These are phyloP conservation scores for Syngnathus floridae DNA, from an alignment of 2,113 vertebrate species.

Conservation along the genomic window DNA sequence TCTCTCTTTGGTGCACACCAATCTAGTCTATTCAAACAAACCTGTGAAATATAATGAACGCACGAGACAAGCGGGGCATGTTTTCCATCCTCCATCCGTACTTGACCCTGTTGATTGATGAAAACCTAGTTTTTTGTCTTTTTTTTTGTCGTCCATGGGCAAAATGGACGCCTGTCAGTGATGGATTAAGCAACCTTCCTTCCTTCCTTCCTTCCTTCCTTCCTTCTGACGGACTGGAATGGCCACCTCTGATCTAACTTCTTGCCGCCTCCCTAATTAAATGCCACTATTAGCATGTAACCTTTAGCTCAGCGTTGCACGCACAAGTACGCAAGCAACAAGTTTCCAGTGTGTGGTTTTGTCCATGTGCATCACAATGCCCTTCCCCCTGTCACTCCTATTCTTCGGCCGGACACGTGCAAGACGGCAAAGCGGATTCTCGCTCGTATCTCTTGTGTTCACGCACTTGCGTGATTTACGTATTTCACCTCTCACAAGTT, in stretches of 20 bases:
- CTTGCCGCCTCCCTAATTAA: slow-evolving; percentile 62
- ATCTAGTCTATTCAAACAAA: too few relatives aligned
- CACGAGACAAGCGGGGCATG: too few relatives aligned
- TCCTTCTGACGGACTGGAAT: too few relatives aligned
- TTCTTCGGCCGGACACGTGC: slow-evolving; percentile 1
- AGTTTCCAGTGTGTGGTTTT: slow-evolving; percentile 11
- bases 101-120: too few relatives aligned
- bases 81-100: too few relatives aligned
- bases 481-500: not conserved
- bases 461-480: not conserved
- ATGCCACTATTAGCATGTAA: slow-evolving; percentile 74
- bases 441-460: not conserved
- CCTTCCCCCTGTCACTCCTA: slow-evolving; percentile 18
- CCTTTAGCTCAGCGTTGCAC: slow-evolving; percentile 53
- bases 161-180: too few relatives aligned
- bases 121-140: too few relatives aligned
- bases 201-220: too few relatives aligned
- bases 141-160: too few relatives aligned
- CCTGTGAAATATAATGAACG: too few relatives aligned
- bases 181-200: too few relatives aligned
- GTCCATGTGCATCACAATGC: slow-evolving; percentile 17
- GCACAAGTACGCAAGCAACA: slow-evolving; percentile 4
- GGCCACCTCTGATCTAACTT: slow-evolving; percentile 39
- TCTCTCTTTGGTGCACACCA: too few relatives aligned
- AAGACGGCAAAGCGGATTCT: not conserved